Conservation (phyloP, 2,888 invertebrate species). For the Steinernema carpocapsae region DNA sequence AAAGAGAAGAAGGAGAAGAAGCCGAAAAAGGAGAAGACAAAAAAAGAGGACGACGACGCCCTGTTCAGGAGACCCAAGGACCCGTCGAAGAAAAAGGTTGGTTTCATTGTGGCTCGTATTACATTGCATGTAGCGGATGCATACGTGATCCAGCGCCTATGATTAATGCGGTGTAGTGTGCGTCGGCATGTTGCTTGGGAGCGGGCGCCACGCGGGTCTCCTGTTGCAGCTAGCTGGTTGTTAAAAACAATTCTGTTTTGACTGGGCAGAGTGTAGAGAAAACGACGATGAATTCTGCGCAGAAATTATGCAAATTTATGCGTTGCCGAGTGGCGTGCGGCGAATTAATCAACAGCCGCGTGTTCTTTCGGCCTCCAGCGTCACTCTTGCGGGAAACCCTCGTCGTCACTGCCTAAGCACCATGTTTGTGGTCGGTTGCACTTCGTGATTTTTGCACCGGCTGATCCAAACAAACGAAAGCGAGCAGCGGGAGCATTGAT, state of each 20-base stretch:
- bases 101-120: conserved; percentile 11
- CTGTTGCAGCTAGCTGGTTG: neutral
- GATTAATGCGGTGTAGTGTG: no score
- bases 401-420: no score
- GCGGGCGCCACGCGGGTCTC: neutral
- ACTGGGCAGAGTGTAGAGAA: conserved; percentile 5
- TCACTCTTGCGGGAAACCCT: neutral
- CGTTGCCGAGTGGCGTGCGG: conserved; percentile 3
- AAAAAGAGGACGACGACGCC: conserved; percentile 37
- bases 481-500: conserved; percentile 24
- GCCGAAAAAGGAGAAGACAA: conserved; percentile 38
- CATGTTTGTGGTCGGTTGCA: neutral
- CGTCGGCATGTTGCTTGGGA: neutral
- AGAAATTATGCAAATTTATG: conserved; percentile 19
- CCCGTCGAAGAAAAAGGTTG: conserved; percentile 21
- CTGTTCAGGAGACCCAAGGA: conserved; percentile 17
- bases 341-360: neutral
- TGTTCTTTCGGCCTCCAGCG: neutral
- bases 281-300: neutral
- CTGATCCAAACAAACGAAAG: conserved; percentile 32
- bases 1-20: conserved; percentile 31
- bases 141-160: no score
- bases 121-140: neutral
- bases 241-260: conserved; percentile 25
- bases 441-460: conserved; percentile 20